phyloP scores from a whole-genome alignment of 1,140 invertebrate genomes.

The Neocloeon triangulifer region DNA sequence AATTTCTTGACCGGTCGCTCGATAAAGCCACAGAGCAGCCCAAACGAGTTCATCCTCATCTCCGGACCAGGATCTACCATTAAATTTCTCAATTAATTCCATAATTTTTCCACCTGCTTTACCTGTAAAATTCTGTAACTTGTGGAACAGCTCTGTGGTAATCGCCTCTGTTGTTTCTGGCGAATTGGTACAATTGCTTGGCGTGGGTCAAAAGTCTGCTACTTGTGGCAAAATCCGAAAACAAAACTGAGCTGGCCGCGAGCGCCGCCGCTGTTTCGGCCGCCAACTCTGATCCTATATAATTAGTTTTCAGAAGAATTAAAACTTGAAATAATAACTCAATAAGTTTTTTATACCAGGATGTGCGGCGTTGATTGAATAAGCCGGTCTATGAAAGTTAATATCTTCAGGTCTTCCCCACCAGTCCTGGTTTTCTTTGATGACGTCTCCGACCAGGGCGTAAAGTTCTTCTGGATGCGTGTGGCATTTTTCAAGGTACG shows the following conservation, averaged over 20 bases:
- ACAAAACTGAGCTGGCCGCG: slow-evolving; percentile 18
- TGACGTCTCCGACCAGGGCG: slow-evolving; percentile 12
- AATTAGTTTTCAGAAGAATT: not conserved
- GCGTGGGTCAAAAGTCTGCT: slow-evolving; percentile 14
- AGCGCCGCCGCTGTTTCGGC: slow-evolving; percentile 21
- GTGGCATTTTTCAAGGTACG: slow-evolving; percentile 19
- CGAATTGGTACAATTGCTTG: slow-evolving; percentile 18
- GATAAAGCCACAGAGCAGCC: slow-evolving; percentile 20
- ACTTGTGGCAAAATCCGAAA: slow-evolving; percentile 14
- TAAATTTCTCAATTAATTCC: no score
- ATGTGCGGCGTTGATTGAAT: slow-evolving; percentile 11
- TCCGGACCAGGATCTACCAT: slow-evolving; percentile 15
- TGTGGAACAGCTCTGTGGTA: slow-evolving; percentile 17
- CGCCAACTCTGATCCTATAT: slow-evolving; percentile 17
- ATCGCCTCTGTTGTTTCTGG: slow-evolving; percentile 15
- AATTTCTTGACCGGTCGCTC: slow-evolving; percentile 16
- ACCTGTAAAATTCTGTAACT: slow-evolving; percentile 16
- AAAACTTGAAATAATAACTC: no score
- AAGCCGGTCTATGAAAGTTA: slow-evolving; percentile 17
- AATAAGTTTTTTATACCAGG: slow-evolving; percentile 7
- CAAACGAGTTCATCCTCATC: slow-evolving; percentile 20
- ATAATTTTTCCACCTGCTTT: no score
- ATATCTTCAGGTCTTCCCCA: slow-evolving; percentile 17
- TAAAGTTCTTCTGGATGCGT: slow-evolving; percentile 10
- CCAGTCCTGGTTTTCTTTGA: slow-evolving; percentile 10